These are phyloP conservation scores for Parthenolecanium corni DNA, from an alignment of 2,888 invertebrate species.

Conservation along the genomic window DNA sequence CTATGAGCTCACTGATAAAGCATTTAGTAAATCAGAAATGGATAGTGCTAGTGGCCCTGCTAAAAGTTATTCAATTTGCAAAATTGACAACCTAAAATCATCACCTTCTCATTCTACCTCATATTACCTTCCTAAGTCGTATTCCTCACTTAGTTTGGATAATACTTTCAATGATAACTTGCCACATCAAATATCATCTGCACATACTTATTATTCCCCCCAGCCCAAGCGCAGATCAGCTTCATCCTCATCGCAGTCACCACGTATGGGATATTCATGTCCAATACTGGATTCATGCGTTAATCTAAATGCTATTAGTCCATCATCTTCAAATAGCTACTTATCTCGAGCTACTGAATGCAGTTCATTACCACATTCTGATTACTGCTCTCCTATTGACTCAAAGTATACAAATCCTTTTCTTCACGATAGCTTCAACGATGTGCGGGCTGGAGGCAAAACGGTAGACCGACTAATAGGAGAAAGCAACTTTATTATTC, in stretches of 20 bases:
- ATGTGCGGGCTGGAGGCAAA: not conserved
- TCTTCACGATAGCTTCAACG: not conserved
- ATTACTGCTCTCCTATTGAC: slow-evolving; percentile 1
- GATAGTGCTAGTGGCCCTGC: too few species aligned
- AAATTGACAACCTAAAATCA: too few species aligned
- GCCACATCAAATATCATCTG: not conserved
- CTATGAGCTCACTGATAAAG: too few species aligned
- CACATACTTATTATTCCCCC: slow-evolving; percentile 15
- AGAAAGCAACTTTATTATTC: slow-evolving; percentile 10
- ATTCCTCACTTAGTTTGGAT: slow-evolving; percentile 15
- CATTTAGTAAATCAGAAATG: too few species aligned
- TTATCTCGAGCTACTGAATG: slow-evolving; percentile 1
- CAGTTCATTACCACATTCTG: not conserved
- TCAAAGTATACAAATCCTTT: slow-evolving; percentile 12
- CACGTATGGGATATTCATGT: slow-evolving; percentile 10
- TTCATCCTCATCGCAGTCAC: not conserved
- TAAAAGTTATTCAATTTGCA: too few species aligned
- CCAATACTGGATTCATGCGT: slow-evolving; percentile 5
- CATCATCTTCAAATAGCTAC: slow-evolving; percentile 2
- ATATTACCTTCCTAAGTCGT: not conserved
- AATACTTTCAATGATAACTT: not conserved
- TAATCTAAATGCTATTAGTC: not conserved
- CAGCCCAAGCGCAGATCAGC: slow-evolving; percentile 16
- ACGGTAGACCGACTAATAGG: slow-evolving; percentile 2
- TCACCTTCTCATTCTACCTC: too few species aligned